Evolutionary conservation across 2,888 invertebrate genomes (phyloP), one percentile per base, ranked within the genome.

Genomic region (Nysson spinosus): DNA sequence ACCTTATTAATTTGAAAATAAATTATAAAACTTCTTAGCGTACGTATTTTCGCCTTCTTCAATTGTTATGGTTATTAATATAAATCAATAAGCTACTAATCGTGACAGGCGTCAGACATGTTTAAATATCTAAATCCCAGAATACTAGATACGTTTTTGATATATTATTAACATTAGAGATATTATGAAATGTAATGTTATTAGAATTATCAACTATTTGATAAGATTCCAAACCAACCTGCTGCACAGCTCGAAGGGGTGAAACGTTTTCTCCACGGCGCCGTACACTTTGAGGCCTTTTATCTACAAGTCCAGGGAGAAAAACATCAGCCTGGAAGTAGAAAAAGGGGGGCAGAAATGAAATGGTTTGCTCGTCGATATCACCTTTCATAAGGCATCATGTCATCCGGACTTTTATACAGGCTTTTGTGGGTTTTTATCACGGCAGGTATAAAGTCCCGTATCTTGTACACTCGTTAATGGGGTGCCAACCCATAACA

Each of bases 201-300:
- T n/a, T n/a, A n/a, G n/a, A 26, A 42, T n/a, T 9, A n/a, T 26
- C 34, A n/a, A 12, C 22, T n/a, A 19, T 17, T 11, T 22, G 14
- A 12, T 14, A 44, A n/a, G 17, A 17, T 11, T n/a, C n/a, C n/a
- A n/a, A n/a, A 28, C 39, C 9, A 20, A 78, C 76, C 76, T 77
- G 84, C 90, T 90, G 89, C 90, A 89, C 89, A 91, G 89, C 89
- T 90, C 90, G 90, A 90, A 90, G 87, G 90, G 89, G 88, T 90
- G 89, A 85, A 90, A 89, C 88, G 90, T 89, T 86, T 90, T 88
- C 88, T 90, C 90, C 90, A 90, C 90, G 89, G 90, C 89, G 88
- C 90, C 90, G 90, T 90, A 90, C 91, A 90, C 90, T 89, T 90
- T 90, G 90, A 90, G 86, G 90, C 90, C 90, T 90, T 90, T 89